These are phyloP conservation scores for Sarcophaga variegata DNA, from an alignment of 2,888 invertebrate species.

Conservation along the genomic window DNA sequence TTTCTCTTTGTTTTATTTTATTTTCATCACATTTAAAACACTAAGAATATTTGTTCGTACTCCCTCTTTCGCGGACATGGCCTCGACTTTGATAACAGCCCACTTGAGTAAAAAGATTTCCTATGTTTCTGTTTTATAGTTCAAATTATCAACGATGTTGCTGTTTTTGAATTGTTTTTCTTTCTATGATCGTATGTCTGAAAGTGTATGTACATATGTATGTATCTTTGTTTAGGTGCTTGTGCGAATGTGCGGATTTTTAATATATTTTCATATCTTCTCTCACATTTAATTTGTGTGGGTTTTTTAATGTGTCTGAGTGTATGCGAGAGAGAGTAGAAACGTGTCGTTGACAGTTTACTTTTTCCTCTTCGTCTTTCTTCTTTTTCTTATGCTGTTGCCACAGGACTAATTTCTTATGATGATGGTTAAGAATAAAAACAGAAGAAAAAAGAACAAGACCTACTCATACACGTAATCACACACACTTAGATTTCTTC, in stretches of 20 bases:
- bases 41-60: neutral
- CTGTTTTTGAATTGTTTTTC: neutral
- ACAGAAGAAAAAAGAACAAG: neutral
- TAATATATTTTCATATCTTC: constrained; percentile 50
- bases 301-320: constrained; percentile 31
- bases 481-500: constrained; percentile 17
- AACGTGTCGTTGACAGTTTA: constrained; percentile 69
- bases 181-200: neutral
- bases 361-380: neutral
- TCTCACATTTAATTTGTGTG: constrained; percentile 42
- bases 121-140: neutral
- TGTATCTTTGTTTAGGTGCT: neutral
- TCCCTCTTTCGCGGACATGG: neutral
- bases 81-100: neutral
- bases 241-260: neutral
- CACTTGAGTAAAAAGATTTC: neutral
- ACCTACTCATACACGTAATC: neutral
- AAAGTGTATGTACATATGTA: neutral
- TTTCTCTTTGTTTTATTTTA: neutral
- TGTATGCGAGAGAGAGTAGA: constrained; percentile 49
- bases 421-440: constrained; percentile 37
- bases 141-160: neutral
- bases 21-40: constrained; percentile 3
- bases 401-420: constrained; percentile 70
- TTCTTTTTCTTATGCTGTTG: constrained; percentile 51